phyloP scores from a whole-genome alignment of 2,113 vertebrate genomes.

The Recurvirostra avosetta region DNA sequence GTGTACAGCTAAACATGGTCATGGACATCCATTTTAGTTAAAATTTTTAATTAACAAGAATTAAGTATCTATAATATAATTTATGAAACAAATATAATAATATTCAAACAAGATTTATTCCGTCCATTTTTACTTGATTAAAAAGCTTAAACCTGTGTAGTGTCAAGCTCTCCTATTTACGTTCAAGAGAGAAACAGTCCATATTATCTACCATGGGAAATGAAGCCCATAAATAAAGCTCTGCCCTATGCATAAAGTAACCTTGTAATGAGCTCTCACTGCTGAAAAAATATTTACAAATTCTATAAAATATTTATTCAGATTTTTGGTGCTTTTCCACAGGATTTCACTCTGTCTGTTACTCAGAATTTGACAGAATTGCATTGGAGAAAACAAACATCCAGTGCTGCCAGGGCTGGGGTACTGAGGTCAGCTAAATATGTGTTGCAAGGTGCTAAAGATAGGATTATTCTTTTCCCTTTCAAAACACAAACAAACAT shows the following conservation, averaged over 20 bases:
- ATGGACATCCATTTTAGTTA: neutral
- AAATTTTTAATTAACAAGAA: neutral
- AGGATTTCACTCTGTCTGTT: neutral
- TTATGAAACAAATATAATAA: slow-evolving; percentile 32
- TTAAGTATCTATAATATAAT: neutral
- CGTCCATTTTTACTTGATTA: slow-evolving; percentile 28
- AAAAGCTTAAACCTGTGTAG: neutral
- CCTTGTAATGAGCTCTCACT: neutral
- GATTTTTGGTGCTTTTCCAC: neutral
- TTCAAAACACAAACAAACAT: neutral
- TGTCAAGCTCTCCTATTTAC: neutral
- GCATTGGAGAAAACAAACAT: neutral
- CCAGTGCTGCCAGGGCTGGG: neutral
- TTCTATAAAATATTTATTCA: neutral
- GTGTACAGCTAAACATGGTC: neutral
- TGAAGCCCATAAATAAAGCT: neutral
- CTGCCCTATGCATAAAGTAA: neutral
- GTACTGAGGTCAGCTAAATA: neutral
- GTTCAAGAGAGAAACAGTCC: neutral
- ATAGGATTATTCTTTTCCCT: neutral
- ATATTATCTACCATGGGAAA: neutral
- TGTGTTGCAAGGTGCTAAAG: neutral
- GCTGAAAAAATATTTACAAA: neutral
- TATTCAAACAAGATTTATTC: slow-evolving; percentile 13
- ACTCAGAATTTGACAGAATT: neutral